These are phyloP conservation scores for Girardinichthys multiradiatus DNA, from an alignment of 2,113 vertebrate genomes.

Conservation along the genomic window DNA sequence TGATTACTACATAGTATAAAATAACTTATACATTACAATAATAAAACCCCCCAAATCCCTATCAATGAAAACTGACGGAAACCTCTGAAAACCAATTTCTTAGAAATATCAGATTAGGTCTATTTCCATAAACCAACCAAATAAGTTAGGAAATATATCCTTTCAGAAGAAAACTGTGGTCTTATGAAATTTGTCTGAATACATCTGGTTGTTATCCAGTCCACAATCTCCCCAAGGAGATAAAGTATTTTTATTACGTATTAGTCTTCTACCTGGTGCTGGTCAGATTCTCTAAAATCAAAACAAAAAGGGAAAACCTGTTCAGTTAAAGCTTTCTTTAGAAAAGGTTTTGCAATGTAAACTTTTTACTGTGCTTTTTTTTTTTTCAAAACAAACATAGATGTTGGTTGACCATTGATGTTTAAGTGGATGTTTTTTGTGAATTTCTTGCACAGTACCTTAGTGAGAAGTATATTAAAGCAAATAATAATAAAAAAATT, in stretches of 20 bases:
- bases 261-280: neutral
- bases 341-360: neutral
- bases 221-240: neutral
- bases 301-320: neutral
- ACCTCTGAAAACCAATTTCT: neutral
- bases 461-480: too few species aligned
- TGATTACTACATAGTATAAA: neutral
- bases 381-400: too few species aligned
- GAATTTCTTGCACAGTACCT: too few species aligned
- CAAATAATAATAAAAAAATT: too few species aligned
- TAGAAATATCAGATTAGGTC: neutral
- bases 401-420: too few species aligned
- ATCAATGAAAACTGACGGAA: too few species aligned
- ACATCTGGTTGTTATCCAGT: neutral
- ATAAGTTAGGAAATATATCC: neutral
- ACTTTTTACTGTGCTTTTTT: too few species aligned
- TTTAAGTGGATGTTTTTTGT: too few species aligned
- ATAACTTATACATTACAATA: neutral
- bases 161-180: neutral
- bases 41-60: too few species aligned
- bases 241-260: neutral
- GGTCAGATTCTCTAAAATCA: neutral
- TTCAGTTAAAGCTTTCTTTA: neutral
- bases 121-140: too few species aligned
- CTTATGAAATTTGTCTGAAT: neutral